Evolutionary conservation across 2,113 vertebrate genomes (phyloP), one percentile per base, ranked within the genome.

Genomic region (Leucopternis melanops): DNA sequence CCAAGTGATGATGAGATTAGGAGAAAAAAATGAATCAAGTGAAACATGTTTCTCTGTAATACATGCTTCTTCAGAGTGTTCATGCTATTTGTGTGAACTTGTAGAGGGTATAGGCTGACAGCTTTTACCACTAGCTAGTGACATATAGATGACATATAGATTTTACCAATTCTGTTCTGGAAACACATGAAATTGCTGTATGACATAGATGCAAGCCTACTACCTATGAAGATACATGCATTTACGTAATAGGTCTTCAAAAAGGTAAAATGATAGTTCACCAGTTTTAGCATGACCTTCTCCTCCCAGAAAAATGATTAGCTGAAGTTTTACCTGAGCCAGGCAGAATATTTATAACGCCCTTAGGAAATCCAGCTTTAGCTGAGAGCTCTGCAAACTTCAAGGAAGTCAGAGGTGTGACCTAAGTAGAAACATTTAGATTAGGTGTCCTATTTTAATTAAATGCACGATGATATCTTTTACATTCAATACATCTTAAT

Each of bases 381-480:
- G 93, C 97, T 1, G 98, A 96, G 38, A 99, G 97, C 86, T 99
- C 98, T n/a, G 98, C 98, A 90, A 99, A 99, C 97, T 99, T 99
- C 96, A 99, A 81, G 34, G 98, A 98, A 23, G 98, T 98, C 97
- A 99, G 82, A 73, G 98, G 98, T 11, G 98, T 99, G 70, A 99
- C 98, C 98, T 99, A 96, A 69, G 36, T n/a, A 83, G 73, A 92
- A 86, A 94, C 18, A 61, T 82, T 57, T n/a, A 59, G 36, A 73
- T 94, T 74, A 94, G 14, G 23, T 72, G 32, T 63, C 11, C 38
- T 52, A 11, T 66, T 92, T 69, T 79, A 90, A 88, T 55, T 22
- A 72, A 62, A 83, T 23, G 9, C 2, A 3, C 10, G 1, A 32
- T 45, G 5, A 45, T 47, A 50, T 19, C 11, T 94, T 86, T 79